Base-by-base conservation (phyloP, 1,140 invertebrate genomes). In the Physella acuta region DNA sequence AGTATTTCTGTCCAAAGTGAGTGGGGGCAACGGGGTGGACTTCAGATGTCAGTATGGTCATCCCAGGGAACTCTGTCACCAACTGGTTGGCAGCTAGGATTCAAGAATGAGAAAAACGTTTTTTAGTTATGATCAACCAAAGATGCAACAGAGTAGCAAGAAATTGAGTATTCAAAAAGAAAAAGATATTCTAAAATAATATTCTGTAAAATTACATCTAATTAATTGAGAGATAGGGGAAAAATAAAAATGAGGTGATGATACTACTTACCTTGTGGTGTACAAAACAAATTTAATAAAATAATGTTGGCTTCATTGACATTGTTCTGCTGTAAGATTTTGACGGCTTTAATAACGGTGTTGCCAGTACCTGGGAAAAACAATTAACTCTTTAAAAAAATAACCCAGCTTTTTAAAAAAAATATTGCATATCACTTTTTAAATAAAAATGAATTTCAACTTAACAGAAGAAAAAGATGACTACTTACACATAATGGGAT, bases 1-100 rank as follows among this genome's bases (percentile, higher is more conserved):
- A 99, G 87, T 98, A 98, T 86, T 95, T 97, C 87, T 96, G 93
- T 74, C 95, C 95, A 88, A 99, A 99, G 86, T 98, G 95, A 87
- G 96, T 97, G 20, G 95, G 96, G 31, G 94, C 94, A n/a, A 97
- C 91, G 11, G 91, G 90, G 86, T 98, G 93, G 52, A 99, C 88
- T 85, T 98, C 96, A 0, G 95, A 95, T 0, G 95, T 97, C 56
- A 98, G 88, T 76, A 98, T 95, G 82, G 92, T 96, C 90, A 99
- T 91, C 86, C 91, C 80, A 55, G 95, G 95, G 85, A 95, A 98
- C 75, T 91, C 90, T 77, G 90, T 89, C 44, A 93, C 90, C 61
- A 98, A 89, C n/a, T 91, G 90, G 79, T 91, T 90, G 4, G 92
- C 94, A 75, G 94, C 96, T 81, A 90, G 36, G 78, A 81, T 72